Evolutionary conservation across 2,888 invertebrate species (phyloP), one percentile per base, ranked within the genome.

Genomic region (Phyllotreta striolata): DNA sequence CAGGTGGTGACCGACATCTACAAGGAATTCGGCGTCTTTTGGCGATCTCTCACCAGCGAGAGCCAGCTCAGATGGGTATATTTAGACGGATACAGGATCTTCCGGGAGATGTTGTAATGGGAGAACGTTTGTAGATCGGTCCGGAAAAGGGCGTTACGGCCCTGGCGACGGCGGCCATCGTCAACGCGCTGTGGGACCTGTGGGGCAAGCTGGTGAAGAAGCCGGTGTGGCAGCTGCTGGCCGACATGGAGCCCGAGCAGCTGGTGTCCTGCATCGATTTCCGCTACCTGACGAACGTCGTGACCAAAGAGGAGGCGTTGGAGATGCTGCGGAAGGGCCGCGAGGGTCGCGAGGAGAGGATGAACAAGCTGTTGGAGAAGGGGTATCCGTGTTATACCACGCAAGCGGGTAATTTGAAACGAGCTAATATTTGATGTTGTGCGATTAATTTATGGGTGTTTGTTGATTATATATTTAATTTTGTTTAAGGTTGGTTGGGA

Each of bases 61-160:
- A 90, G 92, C 47, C 96, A 96, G 81, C 84, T 96, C 77, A 85
- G 96, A 91, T 96, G 96, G 96, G 94, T 94, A n/a, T n/a, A n/a
- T n/a, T n/a, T n/a, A n/a, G n/a, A n/a, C n/a, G n/a, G n/a, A n/a
- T n/a, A n/a, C n/a, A n/a, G n/a, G n/a, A n/a, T n/a, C n/a, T n/a
- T n/a, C n/a, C n/a, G n/a, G n/a, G n/a, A n/a, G n/a, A n/a, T n/a
- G n/a, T n/a, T n/a, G n/a, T n/a, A n/a, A n/a, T n/a, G n/a, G n/a
- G n/a, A n/a, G n/a, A n/a, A n/a, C n/a, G n/a, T n/a, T n/a, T n/a
- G n/a, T n/a, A 92, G 94, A 86, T 95, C 56, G 95, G 95, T 0
- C 95, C 95, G 8, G 95, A 95, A 79, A 95, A 95, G 81, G 95
- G 96, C 7, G 95, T 92, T 0, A 89, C 88, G 8, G 95, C 96